Evolutionary conservation across 2,797 vertebrate genomes (phyloP).

Genomic region (Catamblyrhynchus diadema): DNA sequence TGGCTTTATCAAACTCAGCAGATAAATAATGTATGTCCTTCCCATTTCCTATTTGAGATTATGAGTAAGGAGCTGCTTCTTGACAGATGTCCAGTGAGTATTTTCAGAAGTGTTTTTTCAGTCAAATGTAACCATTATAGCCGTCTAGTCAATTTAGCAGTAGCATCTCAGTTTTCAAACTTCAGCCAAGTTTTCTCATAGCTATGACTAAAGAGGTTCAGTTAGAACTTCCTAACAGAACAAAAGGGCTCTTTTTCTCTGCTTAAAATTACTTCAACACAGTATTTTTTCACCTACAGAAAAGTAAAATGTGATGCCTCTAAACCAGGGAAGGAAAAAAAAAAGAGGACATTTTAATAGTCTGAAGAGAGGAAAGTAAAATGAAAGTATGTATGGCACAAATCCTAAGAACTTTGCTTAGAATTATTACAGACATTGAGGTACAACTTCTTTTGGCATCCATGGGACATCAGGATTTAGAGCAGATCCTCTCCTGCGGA

Average conservation of each 20-base stretch:
- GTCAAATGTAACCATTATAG: conserved; percentile 4
- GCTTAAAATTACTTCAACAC: not conserved
- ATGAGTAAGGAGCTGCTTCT: conserved; percentile 37
- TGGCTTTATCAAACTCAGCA: conserved; percentile 3
- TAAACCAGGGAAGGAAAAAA: not conserved
- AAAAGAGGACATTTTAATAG: not conserved
- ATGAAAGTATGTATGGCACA: not conserved
- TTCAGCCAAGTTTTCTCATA: conserved; percentile 35
- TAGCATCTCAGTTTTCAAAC: conserved; percentile 39
- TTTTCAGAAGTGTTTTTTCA: conserved; percentile 47
- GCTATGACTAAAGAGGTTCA: not conserved
- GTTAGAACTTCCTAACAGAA: conserved; percentile 3
- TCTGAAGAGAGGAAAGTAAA: not conserved
- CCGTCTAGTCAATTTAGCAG: conserved; percentile 16
- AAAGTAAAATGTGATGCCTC: not conserved
- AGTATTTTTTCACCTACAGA: not conserved
- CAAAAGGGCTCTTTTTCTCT: conserved; percentile 20
- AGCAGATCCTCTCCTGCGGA: not conserved
- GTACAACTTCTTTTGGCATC: not conserved
- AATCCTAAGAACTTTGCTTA: not conserved
- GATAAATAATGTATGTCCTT: conserved; percentile 42
- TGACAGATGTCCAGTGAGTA: conserved; percentile 22
- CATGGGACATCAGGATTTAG: not conserved
- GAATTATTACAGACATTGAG: not conserved
- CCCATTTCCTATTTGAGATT: conserved; percentile 33